Evolutionary conservation across 1,140 invertebrate genomes (phyloP).

Genomic region (Papilio polytes): DNA sequence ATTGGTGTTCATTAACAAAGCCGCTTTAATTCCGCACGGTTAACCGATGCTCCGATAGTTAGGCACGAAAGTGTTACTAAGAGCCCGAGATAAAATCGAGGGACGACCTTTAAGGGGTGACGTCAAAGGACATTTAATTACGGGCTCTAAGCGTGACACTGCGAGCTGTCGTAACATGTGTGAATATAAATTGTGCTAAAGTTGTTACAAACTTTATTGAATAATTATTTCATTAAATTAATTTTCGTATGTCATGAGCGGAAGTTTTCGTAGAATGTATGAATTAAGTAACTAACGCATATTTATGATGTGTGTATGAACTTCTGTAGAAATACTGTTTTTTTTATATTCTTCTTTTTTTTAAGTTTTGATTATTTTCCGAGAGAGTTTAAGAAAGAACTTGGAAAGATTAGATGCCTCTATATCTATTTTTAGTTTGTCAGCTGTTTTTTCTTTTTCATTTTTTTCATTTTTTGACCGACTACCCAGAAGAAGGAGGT

Average conservation of each 20-base stretch:
- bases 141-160: slow-evolving; percentile 5
- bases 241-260: not conserved
- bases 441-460: too few species aligned
- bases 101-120: slow-evolving; percentile 21
- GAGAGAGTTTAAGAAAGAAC: too few species aligned
- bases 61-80: slow-evolving; percentile 23
- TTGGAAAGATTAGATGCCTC: too few species aligned
- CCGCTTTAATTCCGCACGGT: slow-evolving; percentile 1
- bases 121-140: slow-evolving; percentile 23
- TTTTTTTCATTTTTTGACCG: too few species aligned
- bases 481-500: too few species aligned
- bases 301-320: too few species aligned
- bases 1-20: slow-evolving; percentile 13
- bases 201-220: slow-evolving; percentile 11
- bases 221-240: slow-evolving; percentile 18
- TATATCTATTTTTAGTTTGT: too few species aligned
- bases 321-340: too few species aligned
- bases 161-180: slow-evolving; percentile 7
- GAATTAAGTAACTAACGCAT: not conserved
- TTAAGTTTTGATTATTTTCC: too few species aligned
- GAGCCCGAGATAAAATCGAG: slow-evolving; percentile 16
- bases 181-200: slow-evolving; percentile 10
- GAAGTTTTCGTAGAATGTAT: not conserved
- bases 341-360: too few species aligned
- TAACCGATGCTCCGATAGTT: slow-evolving; percentile 5